Percentiles rank a stretch among this genome's conserved stretches.
phyloP scores from a whole-genome alignment of 2,113 vertebrate genomes.

The Fukomys damarensis region DNA sequence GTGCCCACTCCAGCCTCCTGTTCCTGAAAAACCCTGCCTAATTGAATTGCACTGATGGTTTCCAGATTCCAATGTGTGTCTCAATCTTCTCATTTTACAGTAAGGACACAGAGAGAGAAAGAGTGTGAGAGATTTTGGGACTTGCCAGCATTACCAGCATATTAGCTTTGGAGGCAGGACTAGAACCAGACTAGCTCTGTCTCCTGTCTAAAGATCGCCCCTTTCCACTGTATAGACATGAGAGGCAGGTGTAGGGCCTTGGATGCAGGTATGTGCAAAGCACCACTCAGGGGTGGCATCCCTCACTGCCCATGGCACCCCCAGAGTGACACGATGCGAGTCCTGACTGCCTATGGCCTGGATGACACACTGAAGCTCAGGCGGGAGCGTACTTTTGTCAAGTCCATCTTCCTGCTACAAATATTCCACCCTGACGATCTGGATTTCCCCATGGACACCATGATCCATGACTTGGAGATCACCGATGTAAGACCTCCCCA shows the following conservation, averaged over 20 bases:
- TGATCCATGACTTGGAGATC: conserved; percentile 78
- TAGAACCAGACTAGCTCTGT: background rate
- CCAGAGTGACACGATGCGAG: conserved; percentile 77
- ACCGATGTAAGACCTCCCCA: conserved; percentile 66
- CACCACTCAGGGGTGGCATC: background rate
- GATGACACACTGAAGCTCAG: conserved; percentile 70
- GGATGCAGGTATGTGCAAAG: background rate
- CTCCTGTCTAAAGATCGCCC: background rate
- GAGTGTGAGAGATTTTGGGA: accelerated
- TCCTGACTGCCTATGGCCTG: conserved; percentile 74
- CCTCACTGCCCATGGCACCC: background rate
- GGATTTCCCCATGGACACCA: conserved; percentile 48
- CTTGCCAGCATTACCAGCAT: background rate
- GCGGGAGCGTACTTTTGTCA: conserved; percentile 66
- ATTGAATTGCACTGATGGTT: background rate
- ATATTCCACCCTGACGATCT: background rate
- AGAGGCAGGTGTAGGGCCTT: background rate
- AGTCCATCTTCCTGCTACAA: conserved; percentile 81
- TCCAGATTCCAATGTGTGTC: background rate
- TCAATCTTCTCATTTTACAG: background rate
- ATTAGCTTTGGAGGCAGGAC: background rate
- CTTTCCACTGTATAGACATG: background rate
- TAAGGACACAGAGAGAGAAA: background rate
- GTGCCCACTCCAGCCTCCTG: accelerated
- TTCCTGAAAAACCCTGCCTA: background rate